Conservation (phyloP, 2,113 vertebrate species). For the Tupaia tana region DNA sequence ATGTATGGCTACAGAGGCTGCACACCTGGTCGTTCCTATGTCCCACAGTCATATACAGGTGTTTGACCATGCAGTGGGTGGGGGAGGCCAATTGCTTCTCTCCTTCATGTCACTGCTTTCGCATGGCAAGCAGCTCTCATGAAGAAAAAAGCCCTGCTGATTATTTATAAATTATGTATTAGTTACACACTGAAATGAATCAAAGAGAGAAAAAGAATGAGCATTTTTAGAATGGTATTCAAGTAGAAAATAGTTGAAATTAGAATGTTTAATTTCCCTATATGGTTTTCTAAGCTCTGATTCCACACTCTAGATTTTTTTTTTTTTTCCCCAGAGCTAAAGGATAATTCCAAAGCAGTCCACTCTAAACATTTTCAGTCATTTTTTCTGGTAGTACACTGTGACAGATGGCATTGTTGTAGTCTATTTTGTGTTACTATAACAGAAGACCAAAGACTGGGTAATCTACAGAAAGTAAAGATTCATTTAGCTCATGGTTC, state of each 20-base stretch:
- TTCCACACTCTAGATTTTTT: not conserved
- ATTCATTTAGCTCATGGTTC: no score
- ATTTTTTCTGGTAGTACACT: not conserved
- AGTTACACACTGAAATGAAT: not conserved
- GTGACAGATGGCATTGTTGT: not conserved
- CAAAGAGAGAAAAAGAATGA: not conserved
- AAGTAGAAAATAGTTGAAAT: not conserved
- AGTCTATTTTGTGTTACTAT: no score
- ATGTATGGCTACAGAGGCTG: not conserved
- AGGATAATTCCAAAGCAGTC: not conserved
- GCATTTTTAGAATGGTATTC: not conserved
- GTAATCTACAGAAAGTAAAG: no score
- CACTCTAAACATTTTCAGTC: not conserved
- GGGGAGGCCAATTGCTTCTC: not conserved
- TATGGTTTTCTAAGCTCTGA: not conserved
- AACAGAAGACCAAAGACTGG: no score
- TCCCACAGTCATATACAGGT: not conserved
- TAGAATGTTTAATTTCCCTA: not conserved
- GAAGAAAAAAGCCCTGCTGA: not conserved
- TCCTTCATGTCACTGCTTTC: not conserved
- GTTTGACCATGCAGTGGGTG: rapidly evolving
- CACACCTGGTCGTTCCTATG: not conserved
- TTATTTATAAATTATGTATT: not conserved
- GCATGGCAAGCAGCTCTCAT: not conserved
- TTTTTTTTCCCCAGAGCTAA: not conserved